Evolutionary conservation across 2,888 invertebrate genomes (phyloP).

Genomic region (Scaptomyza parva): DNA sequence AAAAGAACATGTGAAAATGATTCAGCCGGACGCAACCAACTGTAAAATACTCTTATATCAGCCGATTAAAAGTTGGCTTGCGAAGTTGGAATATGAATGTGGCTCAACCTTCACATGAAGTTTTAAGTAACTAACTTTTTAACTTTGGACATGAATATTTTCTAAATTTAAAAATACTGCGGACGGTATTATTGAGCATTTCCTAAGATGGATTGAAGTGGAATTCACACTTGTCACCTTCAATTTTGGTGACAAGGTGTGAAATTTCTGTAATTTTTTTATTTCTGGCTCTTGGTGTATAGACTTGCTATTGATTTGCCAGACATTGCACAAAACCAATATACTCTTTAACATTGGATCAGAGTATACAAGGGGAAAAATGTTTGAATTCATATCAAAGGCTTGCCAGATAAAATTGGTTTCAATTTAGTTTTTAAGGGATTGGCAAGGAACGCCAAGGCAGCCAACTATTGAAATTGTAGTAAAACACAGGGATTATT

Average conservation of each 20-base stretch:
- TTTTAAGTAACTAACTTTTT: no score
- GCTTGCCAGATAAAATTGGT: conserved; percentile 37
- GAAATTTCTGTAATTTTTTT: no score
- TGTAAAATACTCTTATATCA: neutral
- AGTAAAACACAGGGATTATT: conserved; percentile 46
- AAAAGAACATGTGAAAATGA: conserved; percentile 15
- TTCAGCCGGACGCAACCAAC: neutral
- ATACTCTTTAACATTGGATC: neutral
- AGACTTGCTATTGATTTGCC: neutral
- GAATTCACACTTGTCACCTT: no score
- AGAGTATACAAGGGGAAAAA: conserved; percentile 59
- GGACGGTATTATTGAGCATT: no score
- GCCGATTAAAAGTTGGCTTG: neutral
- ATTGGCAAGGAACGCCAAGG: conserved; percentile 21
- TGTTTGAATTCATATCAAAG: conserved; percentile 49
- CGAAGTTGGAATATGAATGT: no score
- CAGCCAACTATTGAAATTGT: conserved; percentile 17
- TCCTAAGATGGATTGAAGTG: no score
- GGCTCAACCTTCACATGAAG: no score
- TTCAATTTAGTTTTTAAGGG: conserved; percentile 41
- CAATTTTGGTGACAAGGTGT: no score
- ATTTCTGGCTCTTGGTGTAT: neutral
- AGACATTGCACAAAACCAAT: neutral
- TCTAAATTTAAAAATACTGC: no score
- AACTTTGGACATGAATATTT: no score